These are phyloP conservation scores for Cygnus olor DNA, from an alignment of 2,797 vertebrate genomes.

Conservation along the genomic window DNA sequence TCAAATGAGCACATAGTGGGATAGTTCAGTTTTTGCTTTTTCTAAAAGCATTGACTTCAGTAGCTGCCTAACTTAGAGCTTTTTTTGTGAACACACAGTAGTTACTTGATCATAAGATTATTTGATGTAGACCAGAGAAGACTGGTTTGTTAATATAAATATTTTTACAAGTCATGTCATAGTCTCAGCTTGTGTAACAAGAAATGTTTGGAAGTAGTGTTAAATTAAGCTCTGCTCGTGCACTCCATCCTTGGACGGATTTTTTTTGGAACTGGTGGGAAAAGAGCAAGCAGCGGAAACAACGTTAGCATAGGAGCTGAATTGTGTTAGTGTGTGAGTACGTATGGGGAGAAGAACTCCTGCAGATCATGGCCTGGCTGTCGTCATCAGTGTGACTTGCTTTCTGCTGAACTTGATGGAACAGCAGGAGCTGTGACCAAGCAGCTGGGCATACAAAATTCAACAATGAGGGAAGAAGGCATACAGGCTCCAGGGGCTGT, in stretches of 20 bases:
- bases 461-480: neutral
- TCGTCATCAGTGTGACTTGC: accelerated
- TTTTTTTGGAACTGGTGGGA: neutral
- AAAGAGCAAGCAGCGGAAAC: neutral
- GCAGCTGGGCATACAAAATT: neutral
- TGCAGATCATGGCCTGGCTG: neutral
- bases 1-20: accelerated
- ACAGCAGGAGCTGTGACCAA: neutral
- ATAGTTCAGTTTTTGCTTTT: accelerated
- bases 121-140: neutral
- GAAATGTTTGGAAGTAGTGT: too few species aligned
- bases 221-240: too few species aligned
- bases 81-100: neutral
- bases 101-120: too few species aligned
- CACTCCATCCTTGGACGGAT: accelerated
- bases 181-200: too few species aligned
- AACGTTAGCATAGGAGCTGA: neutral
- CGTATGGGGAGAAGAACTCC: too few species aligned
- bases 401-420: accelerated
- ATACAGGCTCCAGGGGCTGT: neutral
- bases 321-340: neutral
- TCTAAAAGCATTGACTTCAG: accelerated
- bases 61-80: neutral
- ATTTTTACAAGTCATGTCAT: accelerated
- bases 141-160: neutral